These are phyloP conservation scores for Hymenopus coronatus DNA, from an alignment of 2,888 invertebrate genomes.

Conservation along the genomic window DNA sequence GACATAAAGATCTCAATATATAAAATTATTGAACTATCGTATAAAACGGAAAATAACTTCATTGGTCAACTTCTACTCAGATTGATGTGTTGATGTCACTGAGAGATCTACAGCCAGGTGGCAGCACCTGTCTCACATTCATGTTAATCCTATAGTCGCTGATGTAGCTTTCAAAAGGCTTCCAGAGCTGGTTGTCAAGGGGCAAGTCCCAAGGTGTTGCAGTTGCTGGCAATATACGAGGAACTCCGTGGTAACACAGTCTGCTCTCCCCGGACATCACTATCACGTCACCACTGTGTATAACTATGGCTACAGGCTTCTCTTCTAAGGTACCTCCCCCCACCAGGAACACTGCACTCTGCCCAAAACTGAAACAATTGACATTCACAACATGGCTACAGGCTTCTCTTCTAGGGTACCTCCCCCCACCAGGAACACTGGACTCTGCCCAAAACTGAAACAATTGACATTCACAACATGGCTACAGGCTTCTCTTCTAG, in stretches of 20 bases:
- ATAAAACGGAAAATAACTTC: too few species aligned
- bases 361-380: conserved; percentile 80
- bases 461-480: too few species aligned
- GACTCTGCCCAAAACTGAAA: too few species aligned
- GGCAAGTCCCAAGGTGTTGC: conserved; percentile 51
- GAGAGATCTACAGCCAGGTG: conserved; percentile 53
- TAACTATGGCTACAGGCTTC: conserved; percentile 66
- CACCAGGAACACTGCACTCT: conserved; percentile 88
- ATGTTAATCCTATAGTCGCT: conserved; percentile 82
- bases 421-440: too few species aligned
- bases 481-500: too few species aligned
- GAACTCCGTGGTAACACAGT: conserved; percentile 90
- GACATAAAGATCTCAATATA: too few species aligned
- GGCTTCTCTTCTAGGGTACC: too few species aligned
- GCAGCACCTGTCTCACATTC: conserved; percentile 88
- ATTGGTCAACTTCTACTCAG: too few species aligned
- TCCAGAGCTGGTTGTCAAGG: conserved; percentile 51
- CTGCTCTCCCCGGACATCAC: conserved; percentile 86
- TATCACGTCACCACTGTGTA: conserved; percentile 87
- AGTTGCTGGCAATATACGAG: conserved; percentile 66
- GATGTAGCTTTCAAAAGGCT: conserved; percentile 60
- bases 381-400: too few species aligned
- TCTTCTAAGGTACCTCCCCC: conserved; percentile 71
- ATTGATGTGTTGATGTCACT: neutral
- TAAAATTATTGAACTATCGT: too few species aligned